A percentile compares a stretch with the other conserved stretches of the same genome.
phyloP scores from a whole-genome alignment of 2,888 invertebrate genomes.

The Melipona beecheii region DNA sequence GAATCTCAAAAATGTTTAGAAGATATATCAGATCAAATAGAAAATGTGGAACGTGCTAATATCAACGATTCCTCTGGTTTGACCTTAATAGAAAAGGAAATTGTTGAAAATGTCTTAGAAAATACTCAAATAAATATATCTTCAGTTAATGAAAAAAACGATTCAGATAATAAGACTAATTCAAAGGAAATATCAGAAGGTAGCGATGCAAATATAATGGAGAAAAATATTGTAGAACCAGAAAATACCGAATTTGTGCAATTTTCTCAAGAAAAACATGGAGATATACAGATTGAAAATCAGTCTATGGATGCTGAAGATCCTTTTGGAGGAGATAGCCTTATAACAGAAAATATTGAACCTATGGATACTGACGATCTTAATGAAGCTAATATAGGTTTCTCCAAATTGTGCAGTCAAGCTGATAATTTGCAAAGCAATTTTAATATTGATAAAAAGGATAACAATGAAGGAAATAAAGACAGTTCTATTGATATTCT shows the following conservation, averaged over 20 bases:
- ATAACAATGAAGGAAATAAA: conserved; percentile 36
- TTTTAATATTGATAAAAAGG: conserved; percentile 30
- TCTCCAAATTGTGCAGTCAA: conserved; percentile 86
- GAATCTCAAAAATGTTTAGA: conserved; percentile 24
- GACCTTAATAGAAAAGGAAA: conserved; percentile 20
- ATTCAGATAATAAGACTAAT: conserved; percentile 28
- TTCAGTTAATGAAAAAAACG: conserved; percentile 12
- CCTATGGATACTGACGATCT: conserved; percentile 74
- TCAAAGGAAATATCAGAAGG: conserved; percentile 45
- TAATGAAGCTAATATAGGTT: conserved; percentile 84
- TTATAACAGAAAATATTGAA: conserved; percentile 74
- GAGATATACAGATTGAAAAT: conserved; percentile 78
- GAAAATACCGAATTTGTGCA: conserved; percentile 83
- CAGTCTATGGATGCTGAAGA: conserved; percentile 81
- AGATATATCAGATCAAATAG: neutral
- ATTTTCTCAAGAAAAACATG: conserved; percentile 80
- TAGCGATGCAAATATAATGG: conserved; percentile 40
- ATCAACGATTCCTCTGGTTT: neutral
- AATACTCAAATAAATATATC: conserved; percentile 20
- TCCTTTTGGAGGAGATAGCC: conserved; percentile 80
- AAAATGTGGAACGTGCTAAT: neutral
- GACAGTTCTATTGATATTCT: conserved; percentile 1
- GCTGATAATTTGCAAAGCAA: conserved; percentile 78
- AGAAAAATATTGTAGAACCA: conserved; percentile 67
- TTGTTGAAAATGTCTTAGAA: conserved; percentile 4